Base-by-base conservation (phyloP, 2,797 vertebrate genomes). In the Chelidonichthys spinosus region DNA sequence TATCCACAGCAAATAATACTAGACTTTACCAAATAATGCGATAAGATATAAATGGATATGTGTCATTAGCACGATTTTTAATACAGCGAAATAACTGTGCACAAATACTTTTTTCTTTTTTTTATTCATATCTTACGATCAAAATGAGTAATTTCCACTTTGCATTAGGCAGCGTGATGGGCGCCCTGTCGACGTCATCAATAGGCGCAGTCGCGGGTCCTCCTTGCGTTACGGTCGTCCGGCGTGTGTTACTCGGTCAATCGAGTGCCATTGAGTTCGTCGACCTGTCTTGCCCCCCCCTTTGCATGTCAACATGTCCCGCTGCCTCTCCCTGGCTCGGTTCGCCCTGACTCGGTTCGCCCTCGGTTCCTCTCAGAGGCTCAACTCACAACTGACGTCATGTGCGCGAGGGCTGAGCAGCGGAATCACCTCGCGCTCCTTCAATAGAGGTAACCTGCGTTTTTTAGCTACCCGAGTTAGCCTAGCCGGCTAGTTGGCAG, bases 321-420 rank as follows among this genome's bases (percentile, higher is more conserved):
- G 92, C 2, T 94, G 87, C 56, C 82, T 95, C 7, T n/a, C 77
- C 0, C 66, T 95, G 63, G 63, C 92, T 7, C 92, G 83, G 69
- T 85, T 92, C 62, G 88, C 71, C 1, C 56, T 93, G 52, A 25
- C 92, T 7, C 92, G 83, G 69, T 86, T 91, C 60, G 87, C 69
- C 2, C 61, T 93, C 67, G 72, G 69, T 40, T 75, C 76, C 11
- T 83, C 88, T 58, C 85, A 76, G 15, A 75, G 77, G 49, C 2
- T 44, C 10, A 69, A 40, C 18, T 11, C 62, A 0, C 81, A 86
- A 35, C 17, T 91, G 0, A 32, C 81, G 32, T 46, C 65, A 3
- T 82, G 73, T 46, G 70, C 74, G 3, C 82, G 87, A 53, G 89
- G 81, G 4, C 59, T 84, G 33, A 87, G 84, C 62, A 64, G 32